phyloP scores from a whole-genome alignment of 2,797 vertebrate genomes.

The Cirrhinus molitorella region DNA sequence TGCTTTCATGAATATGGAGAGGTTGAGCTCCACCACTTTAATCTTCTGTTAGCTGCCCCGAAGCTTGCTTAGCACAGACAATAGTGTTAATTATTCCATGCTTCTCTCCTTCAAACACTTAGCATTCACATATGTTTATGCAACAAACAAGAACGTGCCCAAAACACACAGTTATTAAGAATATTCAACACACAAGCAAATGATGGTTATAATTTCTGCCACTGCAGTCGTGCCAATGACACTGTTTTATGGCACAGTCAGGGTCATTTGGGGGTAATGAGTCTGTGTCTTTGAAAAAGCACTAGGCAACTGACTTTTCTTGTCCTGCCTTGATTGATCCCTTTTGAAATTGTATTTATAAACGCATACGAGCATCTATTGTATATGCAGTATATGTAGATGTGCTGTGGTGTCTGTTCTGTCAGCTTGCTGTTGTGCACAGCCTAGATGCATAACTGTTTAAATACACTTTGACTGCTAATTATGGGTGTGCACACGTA shows the following conservation, averaged over 20 bases:
- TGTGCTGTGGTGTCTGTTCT: constrained; percentile 5
- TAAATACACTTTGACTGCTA: constrained; percentile 38
- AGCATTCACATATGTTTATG: constrained; percentile 48
- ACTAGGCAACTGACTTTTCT: constrained; percentile 17
- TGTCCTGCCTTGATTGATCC: constrained; percentile 15
- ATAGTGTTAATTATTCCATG: constrained; percentile 53
- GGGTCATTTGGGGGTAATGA: constrained; percentile 41
- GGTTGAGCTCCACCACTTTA: constrained; percentile 39
- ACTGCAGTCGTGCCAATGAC: constrained; percentile 25
- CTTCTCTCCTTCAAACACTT: constrained; percentile 37
- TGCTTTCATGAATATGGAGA: constrained; percentile 47
- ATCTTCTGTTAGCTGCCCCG: constrained; percentile 44
- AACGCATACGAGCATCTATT: neutral
- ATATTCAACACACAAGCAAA: constrained; percentile 45
- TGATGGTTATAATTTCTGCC: constrained; percentile 35
- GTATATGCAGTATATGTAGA: neutral
- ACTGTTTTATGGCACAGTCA: constrained; percentile 34
- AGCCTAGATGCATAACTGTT: constrained; percentile 8
- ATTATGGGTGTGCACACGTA: constrained; percentile 17
- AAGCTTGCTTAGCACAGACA: constrained; percentile 47
- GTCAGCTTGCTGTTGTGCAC: constrained; percentile 11
- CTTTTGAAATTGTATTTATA: constrained; percentile 31
- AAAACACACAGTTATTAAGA: constrained; percentile 58
- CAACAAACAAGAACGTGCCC: constrained; percentile 50
- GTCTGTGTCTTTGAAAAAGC: constrained; percentile 24